phyloP scores from a whole-genome alignment of 2,113 vertebrate genomes.

The Entelurus aequoreus region DNA sequence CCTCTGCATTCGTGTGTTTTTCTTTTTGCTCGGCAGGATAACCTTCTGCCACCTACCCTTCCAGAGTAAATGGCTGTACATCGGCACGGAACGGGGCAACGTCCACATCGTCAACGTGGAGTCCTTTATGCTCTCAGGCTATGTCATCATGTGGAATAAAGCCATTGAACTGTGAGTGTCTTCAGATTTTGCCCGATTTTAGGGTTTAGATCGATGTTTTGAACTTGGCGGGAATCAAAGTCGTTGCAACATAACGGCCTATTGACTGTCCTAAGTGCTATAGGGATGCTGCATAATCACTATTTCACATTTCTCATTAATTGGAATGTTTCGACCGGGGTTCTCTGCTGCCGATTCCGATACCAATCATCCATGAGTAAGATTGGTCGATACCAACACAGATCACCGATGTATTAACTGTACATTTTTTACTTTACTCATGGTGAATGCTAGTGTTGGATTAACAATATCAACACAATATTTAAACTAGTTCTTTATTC shows the following conservation, averaged over 20 bases:
- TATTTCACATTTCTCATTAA: constrained; percentile 16
- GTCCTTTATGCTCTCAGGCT: constrained; percentile 99
- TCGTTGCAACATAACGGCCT: constrained; percentile 14
- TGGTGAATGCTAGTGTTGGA: too few relatives aligned
- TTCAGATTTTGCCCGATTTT: background rate
- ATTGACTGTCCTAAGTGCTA: constrained; percentile 27
- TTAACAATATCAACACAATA: too few relatives aligned
- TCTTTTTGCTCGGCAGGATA: constrained; percentile 77
- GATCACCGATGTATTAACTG: too few relatives aligned
- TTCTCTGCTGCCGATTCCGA: too few relatives aligned
- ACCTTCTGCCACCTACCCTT: constrained; percentile 99
- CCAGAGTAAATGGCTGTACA: constrained; percentile 98
- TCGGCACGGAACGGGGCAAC: constrained; percentile 96
- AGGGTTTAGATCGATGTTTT: constrained; percentile 18
- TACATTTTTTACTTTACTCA: too few relatives aligned
- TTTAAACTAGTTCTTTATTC: too few relatives aligned
- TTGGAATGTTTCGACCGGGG: background rate
- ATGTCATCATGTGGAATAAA: constrained; percentile 99
- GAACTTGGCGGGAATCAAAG: constrained; percentile 23
- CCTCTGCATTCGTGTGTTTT: background rate
- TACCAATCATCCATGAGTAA: too few relatives aligned
- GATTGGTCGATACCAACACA: too few relatives aligned
- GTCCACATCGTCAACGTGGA: constrained; percentile 99
- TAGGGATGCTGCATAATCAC: constrained; percentile 17
- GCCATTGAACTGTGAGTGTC: constrained; percentile 98